These are phyloP conservation scores for Tursiops truncatus DNA, from an alignment of 2,113 vertebrate species.

Conservation along the genomic window DNA sequence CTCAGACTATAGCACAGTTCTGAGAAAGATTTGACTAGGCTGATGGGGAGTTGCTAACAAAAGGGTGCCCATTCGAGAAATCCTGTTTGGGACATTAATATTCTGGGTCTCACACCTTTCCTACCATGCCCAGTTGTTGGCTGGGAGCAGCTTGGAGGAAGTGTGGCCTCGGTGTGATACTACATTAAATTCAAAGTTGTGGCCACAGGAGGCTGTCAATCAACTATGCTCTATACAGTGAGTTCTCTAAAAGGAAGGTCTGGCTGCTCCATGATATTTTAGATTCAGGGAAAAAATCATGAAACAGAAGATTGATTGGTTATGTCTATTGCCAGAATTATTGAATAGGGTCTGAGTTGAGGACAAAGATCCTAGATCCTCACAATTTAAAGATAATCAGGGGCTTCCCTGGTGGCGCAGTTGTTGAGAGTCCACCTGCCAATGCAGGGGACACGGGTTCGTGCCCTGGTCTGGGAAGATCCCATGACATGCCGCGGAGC, in stretches of 20 bases:
- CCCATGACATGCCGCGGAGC: no score
- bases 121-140: background rate
- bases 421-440: no score
- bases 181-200: background rate
- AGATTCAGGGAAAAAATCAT: background rate
- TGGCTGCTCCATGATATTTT: background rate
- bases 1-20: background rate
- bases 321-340: background rate
- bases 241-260: background rate
- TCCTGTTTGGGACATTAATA: background rate
- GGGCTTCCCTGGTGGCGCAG: no score
- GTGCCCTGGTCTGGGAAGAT: no score
- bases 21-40: background rate
- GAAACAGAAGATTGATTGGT: background rate
- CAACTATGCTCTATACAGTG: rapidly evolving
- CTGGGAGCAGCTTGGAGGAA: background rate
- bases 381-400: background rate
- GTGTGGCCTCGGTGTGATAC: background rate
- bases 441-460: no score
- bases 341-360: background rate
- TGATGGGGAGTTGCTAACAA: background rate
- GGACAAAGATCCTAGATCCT: background rate
- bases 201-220: background rate
- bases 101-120: background rate
- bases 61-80: background rate